Evolutionary conservation across 2,888 invertebrate species (phyloP), one percentile per base, ranked within the genome.

Genomic region (Ormyrus labotus): DNA sequence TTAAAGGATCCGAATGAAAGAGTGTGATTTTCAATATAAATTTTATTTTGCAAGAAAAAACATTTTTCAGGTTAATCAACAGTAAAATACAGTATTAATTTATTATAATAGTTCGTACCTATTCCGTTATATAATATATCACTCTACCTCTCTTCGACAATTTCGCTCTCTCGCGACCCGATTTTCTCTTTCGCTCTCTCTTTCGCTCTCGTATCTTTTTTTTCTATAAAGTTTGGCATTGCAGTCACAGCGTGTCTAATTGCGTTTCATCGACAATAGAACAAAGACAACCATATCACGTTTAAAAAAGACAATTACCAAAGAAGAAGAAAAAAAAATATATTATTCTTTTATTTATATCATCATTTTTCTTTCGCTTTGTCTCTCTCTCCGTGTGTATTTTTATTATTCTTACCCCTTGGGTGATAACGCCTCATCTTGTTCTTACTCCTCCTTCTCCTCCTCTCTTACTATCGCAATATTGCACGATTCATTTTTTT

Each of bases 401-500:
- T 64, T 64, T 13, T 45, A 48, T 60, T 53, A 10, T 19, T 19
- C 45, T 10, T 34, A 7, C 73, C 50, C 63, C 6, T 72, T 71
- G 55, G 57, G 58, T 57, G 69, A 81, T 60, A 78, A 61, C 58
- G 65, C 64, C 63, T 65, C 61, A 55, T 57, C 63, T 85, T 83
- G 84, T 83, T 83, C 78, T 83, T 82, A 75, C 78, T 84, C 82
- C 74, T 82, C 74, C 78, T 84, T 81, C 74, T 82, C 64, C 87
- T 72, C n/a, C 13, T 72, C 7, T 65, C 9, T 65, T 86, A 86
- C 86, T 87, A 87, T 88, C 88, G 89, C 90, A 89, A 89, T 90
- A 90, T 90, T 90, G 89, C 90, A 90, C 90, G 87, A 88, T 86
- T 87, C 82, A 76, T 78, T 82, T 79, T 81, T 82, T 79, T 81